Conservation (phyloP, 2,113 vertebrate species). For the Scatophagus argus region DNA sequence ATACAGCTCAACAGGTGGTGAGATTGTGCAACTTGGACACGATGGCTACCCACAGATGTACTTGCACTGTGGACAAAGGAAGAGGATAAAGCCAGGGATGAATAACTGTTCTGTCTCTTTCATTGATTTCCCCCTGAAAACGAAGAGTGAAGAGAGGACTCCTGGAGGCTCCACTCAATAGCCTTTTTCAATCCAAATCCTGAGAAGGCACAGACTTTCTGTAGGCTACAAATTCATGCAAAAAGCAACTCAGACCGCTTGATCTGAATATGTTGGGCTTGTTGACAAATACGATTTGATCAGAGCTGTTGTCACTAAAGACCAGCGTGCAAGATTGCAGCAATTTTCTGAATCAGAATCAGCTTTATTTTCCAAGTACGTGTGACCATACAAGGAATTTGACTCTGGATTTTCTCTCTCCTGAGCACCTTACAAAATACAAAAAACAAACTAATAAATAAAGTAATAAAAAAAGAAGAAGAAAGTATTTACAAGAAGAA, state of each 20-base stretch:
- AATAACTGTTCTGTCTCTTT: slow-evolving; percentile 67
- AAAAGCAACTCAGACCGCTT: slow-evolving; percentile 16
- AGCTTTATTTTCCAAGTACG: no score
- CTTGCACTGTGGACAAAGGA: slow-evolving; percentile 60
- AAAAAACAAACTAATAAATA: no score
- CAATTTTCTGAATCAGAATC: slow-evolving; percentile 9
- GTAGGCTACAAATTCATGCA: slow-evolving; percentile 28
- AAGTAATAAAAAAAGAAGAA: no score
- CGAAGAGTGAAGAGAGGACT: slow-evolving; percentile 44
- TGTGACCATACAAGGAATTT: no score
- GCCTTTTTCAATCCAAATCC: slow-evolving; percentile 52
- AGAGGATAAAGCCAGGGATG: slow-evolving; percentile 60
- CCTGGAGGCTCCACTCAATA: slow-evolving; percentile 58
- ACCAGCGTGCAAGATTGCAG: background rate
- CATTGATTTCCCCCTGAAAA: slow-evolving; percentile 68
- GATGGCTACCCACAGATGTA: slow-evolving; percentile 46
- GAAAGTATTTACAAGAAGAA: no score
- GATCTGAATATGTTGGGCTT: slow-evolving; percentile 25
- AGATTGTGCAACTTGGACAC: slow-evolving; percentile 52
- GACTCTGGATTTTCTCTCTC: no score
- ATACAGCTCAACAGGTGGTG: slow-evolving; percentile 64
- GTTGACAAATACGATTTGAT: slow-evolving; percentile 5
- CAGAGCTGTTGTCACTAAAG: background rate
- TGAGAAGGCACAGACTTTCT: slow-evolving; percentile 39
- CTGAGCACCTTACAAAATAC: no score